Evolutionary conservation across 2,888 invertebrate genomes (phyloP).

Genomic region (Yponomeuta plumbellus): DNA sequence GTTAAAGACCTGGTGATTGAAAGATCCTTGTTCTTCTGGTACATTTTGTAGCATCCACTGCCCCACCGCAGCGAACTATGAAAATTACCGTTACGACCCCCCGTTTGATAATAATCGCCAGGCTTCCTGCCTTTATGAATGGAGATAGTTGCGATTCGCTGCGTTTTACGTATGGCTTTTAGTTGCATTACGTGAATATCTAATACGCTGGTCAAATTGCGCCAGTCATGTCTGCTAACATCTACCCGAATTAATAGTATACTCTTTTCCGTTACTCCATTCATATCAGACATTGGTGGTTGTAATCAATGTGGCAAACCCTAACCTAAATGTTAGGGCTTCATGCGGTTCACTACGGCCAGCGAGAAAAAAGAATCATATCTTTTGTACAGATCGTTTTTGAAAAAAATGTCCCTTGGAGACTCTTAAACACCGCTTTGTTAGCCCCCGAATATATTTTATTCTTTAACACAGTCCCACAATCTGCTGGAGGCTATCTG

Average conservation of each 20-base stretch:
- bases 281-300: too few species aligned
- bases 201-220: neutral
- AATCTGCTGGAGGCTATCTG: too few species aligned
- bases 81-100: slow-evolving; percentile 13
- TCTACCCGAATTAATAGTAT: neutral
- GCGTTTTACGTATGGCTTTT: neutral
- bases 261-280: neutral
- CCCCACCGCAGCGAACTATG: slow-evolving; percentile 6
- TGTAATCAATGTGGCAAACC: too few species aligned
- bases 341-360: too few species aligned
- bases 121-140: slow-evolving; percentile 58
- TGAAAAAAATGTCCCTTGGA: too few species aligned
- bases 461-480: too few species aligned
- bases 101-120: slow-evolving; percentile 53
- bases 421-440: too few species aligned
- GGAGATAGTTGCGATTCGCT: slow-evolving; percentile 28
- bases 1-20: neutral
- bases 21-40: neutral
- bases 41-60: neutral
- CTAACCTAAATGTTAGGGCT: too few species aligned
- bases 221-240: neutral
- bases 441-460: too few species aligned
- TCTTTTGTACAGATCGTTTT: too few species aligned
- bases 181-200: neutral
- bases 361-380: too few species aligned